A percentile compares a stretch with the other conserved stretches of the same genome.
Evolutionary conservation across 2,113 vertebrate genomes (phyloP).

Genomic region (Dasyurus viverrinus): DNA sequence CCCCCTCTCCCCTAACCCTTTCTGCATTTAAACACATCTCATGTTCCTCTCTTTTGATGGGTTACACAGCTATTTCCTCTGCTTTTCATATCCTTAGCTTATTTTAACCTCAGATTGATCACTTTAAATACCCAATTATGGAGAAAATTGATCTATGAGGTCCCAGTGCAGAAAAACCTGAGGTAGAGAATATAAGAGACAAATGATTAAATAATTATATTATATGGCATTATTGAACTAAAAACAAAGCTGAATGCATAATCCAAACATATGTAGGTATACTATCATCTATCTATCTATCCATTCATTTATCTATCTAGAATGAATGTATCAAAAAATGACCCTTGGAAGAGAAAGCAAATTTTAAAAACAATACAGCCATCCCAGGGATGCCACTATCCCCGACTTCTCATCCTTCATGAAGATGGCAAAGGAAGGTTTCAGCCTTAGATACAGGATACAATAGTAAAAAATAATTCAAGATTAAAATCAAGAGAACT

Average conservation of each 20-base stretch:
- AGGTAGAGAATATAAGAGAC: not conserved
- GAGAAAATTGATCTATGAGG: not conserved
- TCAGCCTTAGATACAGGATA: not conserved
- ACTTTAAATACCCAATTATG: conserved; percentile 2
- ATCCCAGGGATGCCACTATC: not conserved
- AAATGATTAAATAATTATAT: conserved; percentile 7
- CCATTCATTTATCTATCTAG: not conserved
- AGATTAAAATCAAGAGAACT: not conserved
- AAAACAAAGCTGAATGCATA: not conserved
- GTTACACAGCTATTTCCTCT: not conserved
- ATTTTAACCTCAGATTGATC: not conserved
- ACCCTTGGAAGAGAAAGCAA: not conserved
- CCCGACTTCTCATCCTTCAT: not conserved
- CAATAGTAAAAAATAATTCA: not conserved
- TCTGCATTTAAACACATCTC: not conserved
- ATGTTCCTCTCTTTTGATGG: not conserved
- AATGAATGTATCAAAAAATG: not conserved
- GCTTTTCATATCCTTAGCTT: not conserved
- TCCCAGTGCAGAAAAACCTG: not conserved
- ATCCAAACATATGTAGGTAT: not conserved
- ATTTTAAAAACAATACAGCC: not conserved
- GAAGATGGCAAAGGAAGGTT: not conserved
- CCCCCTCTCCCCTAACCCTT: not conserved
- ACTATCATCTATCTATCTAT: too few species aligned
- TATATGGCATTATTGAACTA: not conserved